A percentile compares a stretch with the other conserved stretches of the same genome.
These are phyloP conservation scores for Actinernus sp. DNA, from an alignment of 92 coral and sea anemone species.

Conservation along the genomic window DNA sequence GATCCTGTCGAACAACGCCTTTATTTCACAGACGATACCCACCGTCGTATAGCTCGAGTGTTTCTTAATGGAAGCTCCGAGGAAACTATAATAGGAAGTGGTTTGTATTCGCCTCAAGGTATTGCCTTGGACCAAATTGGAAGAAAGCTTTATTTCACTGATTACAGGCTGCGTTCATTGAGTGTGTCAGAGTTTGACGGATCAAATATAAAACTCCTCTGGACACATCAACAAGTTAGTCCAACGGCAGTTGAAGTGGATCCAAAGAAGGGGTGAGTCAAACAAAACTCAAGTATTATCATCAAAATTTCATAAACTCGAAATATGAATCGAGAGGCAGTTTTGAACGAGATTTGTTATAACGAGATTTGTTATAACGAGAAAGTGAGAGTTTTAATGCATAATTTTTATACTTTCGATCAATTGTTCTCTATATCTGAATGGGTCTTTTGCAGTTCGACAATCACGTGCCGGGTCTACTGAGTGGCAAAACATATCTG, in stretches of 20 bases:
- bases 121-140: conserved; percentile 27
- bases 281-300: neutral
- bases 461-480: no score
- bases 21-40: conserved; percentile 6
- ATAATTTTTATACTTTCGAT: no score
- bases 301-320: neutral
- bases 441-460: no score
- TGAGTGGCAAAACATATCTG: no score
- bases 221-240: neutral
- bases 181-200: conserved; percentile 21
- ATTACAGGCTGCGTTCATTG: neutral
- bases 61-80: conserved; percentile 16
- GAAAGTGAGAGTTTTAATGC: no score
- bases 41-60: conserved; percentile 1
- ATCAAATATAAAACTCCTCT: conserved; percentile 7
- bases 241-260: conserved; percentile 20
- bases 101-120: neutral
- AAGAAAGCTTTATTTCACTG: conserved; percentile 22
- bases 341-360: neutral
- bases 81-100: conserved; percentile 1
- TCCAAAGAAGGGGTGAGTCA: conserved; percentile 11
- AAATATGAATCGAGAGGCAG: neutral
- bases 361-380: no score
- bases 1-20: conserved; percentile 31
- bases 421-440: no score